Conservation (phyloP, 2,113 vertebrate genomes). For the Oreochromis spilurus region DNA sequence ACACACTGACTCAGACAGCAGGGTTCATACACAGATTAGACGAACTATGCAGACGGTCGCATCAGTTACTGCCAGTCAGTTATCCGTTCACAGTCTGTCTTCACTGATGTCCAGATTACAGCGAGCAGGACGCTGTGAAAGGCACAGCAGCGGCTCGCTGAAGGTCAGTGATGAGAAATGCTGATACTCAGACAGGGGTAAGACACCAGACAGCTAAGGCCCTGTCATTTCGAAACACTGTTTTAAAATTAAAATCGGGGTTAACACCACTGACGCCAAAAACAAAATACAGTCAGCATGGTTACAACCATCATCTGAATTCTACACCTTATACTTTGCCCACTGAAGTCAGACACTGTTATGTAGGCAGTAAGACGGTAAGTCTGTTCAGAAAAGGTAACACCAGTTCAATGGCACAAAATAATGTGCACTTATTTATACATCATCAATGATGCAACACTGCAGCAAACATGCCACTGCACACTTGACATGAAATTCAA, state of each 20-base stretch:
- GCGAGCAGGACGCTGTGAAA: slow-evolving; percentile 1
- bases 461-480: background rate
- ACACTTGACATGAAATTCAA: background rate
- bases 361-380: background rate
- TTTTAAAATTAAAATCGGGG: background rate
- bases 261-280: background rate
- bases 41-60: slow-evolving; percentile 49
- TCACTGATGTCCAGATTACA: slow-evolving; percentile 32
- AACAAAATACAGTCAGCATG: background rate
- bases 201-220: background rate
- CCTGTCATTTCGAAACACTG: background rate
- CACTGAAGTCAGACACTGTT: background rate
- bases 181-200: background rate
- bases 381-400: background rate
- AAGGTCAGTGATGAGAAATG: slow-evolving; percentile 6
- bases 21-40: slow-evolving; percentile 57
- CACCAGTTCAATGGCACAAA: background rate
- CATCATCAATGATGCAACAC: background rate
- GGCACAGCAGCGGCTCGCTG: background rate
- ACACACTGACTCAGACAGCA: slow-evolving; percentile 42
- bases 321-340: background rate
- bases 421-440: background rate
- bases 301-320: background rate
- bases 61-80: slow-evolving; percentile 39
- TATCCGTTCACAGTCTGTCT: slow-evolving; percentile 19